Evolutionary conservation across 2,797 vertebrate species (phyloP), one percentile per base, ranked within the genome.

Genomic region (Intellagama lesueurii): DNA sequence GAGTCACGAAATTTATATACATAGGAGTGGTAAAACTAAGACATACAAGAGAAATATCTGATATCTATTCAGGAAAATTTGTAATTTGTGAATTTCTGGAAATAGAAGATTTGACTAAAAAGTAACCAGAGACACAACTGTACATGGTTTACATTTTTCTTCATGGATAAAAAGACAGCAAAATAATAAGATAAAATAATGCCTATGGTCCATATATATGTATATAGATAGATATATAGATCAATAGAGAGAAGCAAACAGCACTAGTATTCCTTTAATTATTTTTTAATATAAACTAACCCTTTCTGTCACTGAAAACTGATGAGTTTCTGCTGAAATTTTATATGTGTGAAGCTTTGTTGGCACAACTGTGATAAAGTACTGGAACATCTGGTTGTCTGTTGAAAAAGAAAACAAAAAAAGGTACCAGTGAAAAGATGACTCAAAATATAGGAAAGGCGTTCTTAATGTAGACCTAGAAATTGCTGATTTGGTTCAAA

Each of bases 341-440:
- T 98, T 98, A 79, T 98, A 98, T 0, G 99, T 99, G 91, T 99
- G 97, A 86, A 99, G 97, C 94, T 99, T 99, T 95, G 99, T 99
- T 94, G 99, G 99, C 93, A 99, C 99, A 82, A 99, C 98, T 95
- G 98, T 99, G 96, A 99, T 98, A 94, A 99, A 99, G 97, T 99
- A 99, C 77, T 99, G 99, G 93, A 99, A 99, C 98, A 99, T 99
- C 97, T 99, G 98, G 96, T 99, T 99, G 91, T 98, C 99, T 99
- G 95, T 64, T 64, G 60, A 64, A 68, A 96, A 32, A 24, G 5
- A 96, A 83, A 92, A 93, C 93, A 93, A 56, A 86, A 64, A 86
- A 93, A 94, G 89, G 17, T 89, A 76, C 52, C 5, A 85, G 76
- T 73, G 49, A 26, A 88, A 80, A 83, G 89, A 66, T 91, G 66